phyloP scores from a whole-genome alignment of 2,888 invertebrate genomes.

The Galeruca laticollis region DNA sequence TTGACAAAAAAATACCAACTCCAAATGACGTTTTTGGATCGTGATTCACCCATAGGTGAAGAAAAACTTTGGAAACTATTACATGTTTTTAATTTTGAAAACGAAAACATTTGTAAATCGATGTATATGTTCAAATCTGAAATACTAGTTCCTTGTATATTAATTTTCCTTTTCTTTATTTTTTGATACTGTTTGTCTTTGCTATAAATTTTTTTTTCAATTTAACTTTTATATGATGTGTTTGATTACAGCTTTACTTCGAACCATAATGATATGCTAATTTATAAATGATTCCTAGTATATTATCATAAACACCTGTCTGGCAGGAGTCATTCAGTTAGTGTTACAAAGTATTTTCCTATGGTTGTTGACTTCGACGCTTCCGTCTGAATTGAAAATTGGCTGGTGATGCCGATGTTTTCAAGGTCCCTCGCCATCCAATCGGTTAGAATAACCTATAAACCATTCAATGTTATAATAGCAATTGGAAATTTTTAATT shows the following conservation, averaged over 20 bases:
- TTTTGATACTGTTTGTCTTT: not conserved
- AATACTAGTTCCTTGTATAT: not conserved
- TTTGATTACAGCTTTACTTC: not conserved
- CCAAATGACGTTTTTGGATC: too few relatives aligned
- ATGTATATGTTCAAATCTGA: too few relatives aligned
- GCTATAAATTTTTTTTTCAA: not conserved
- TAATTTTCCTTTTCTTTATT: not conserved
- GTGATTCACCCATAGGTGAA: too few relatives aligned
- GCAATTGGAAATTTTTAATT: not conserved
- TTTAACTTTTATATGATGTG: not conserved
- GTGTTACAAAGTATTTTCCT: slow-evolving; percentile 41
- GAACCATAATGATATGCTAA: not conserved
- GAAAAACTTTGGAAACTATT: too few relatives aligned
- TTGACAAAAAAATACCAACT: too few relatives aligned
- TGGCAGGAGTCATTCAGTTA: slow-evolving; percentile 33
- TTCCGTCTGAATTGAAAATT: slow-evolving; percentile 40
- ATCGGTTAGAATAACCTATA: not conserved
- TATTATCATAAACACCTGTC: slow-evolving; percentile 39
- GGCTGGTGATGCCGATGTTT: not conserved
- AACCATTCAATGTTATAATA: not conserved
- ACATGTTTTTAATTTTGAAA: too few relatives aligned
- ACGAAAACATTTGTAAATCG: too few relatives aligned
- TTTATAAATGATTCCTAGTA: not conserved
- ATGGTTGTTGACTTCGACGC: slow-evolving; percentile 44
- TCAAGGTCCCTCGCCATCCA: not conserved